Evolutionary conservation across 2,888 invertebrate genomes (phyloP).

Genomic region (Acheta domesticus): DNA sequence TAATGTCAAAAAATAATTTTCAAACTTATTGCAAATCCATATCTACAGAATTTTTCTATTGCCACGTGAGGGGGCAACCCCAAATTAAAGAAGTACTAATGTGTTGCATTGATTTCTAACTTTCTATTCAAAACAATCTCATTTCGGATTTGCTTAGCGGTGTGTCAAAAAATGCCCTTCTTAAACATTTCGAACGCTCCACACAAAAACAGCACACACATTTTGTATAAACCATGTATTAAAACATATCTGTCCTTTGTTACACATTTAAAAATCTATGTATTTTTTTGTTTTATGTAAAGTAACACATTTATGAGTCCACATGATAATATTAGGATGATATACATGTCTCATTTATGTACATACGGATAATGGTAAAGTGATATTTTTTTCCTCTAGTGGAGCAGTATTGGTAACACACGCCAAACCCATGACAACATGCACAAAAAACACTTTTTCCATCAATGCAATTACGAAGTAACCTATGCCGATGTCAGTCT

Average conservation of each 20-base stretch:
- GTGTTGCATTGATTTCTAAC: too few relatives aligned
- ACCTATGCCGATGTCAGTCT: conserved; percentile 1
- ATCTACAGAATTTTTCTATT: too few relatives aligned
- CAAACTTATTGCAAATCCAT: too few relatives aligned
- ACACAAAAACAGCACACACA: not conserved
- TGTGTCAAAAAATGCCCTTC: too few relatives aligned
- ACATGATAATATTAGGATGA: conserved; percentile 30
- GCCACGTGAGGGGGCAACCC: too few relatives aligned
- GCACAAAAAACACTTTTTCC: not conserved
- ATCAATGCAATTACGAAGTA: not conserved
- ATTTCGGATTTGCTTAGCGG: too few relatives aligned
- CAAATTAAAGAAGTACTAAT: too few relatives aligned
- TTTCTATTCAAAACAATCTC: too few relatives aligned
- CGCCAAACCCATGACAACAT: conserved; percentile 7
- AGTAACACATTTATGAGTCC: conserved; percentile 31
- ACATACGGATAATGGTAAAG: not conserved
- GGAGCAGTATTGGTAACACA: conserved; percentile 7
- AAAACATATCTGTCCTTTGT: conserved; percentile 39
- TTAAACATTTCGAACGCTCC: too few relatives aligned
- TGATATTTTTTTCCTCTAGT: not conserved
- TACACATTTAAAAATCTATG: conserved; percentile 37
- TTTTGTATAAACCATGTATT: conserved; percentile 40
- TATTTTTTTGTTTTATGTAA: conserved; percentile 28
- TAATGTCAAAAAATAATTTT: too few relatives aligned
- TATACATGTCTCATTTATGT: conserved; percentile 25